Evolutionary conservation across 2,888 invertebrate genomes (phyloP), one percentile per base, ranked within the genome.

Genomic region (Pseudococcus longispinus): DNA sequence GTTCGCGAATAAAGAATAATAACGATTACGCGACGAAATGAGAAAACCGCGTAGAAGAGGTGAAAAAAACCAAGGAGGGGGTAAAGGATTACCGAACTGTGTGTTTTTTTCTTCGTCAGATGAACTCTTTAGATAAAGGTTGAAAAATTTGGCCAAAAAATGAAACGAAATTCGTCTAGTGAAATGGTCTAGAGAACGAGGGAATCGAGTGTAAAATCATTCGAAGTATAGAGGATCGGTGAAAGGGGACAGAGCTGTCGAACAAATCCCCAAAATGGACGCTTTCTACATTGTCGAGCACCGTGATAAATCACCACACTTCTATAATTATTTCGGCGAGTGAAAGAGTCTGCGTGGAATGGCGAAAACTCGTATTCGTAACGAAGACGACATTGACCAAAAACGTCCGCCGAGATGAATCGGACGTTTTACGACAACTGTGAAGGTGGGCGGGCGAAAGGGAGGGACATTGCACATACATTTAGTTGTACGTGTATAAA

Each of bases 141-240:
- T 60, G 60, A 60, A 60, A 60, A 60, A 60, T 60, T 23, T 60
- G 11, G 60, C 60, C 60, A 60, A 60, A 60, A 83, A 83, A 55
- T 18, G 26, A 83, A 55, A n/a, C 55, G 83, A 83, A 46, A 83
- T 18, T 83, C 0, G 84, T 0, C 4, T n/a, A 3, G n/a, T 46
- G 13, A 46, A 46, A 46, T 46, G 46, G n/a, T 51, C 51, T 23
- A 60, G 20, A 60, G 23, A 11, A 60, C 11, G 23, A 55, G 1
- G 23, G 15, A 60, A 23, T 8, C 9, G 5, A 37, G 37, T 4
- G 32, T 32, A 55, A 60, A 23, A 60, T 23, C 23, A 51, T n/a
- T n/a, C 2, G 51, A 51, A 51, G 51, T 15, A n/a, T n/a, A n/a
- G n/a, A n/a, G 37, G 55, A 55, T 55, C 20, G 1, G 60, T 23